Percentiles rank a stretch among this genome's conserved stretches.
Evolutionary conservation across 1,140 invertebrate genomes (phyloP).

Genomic region (Halictus rubicundus): DNA sequence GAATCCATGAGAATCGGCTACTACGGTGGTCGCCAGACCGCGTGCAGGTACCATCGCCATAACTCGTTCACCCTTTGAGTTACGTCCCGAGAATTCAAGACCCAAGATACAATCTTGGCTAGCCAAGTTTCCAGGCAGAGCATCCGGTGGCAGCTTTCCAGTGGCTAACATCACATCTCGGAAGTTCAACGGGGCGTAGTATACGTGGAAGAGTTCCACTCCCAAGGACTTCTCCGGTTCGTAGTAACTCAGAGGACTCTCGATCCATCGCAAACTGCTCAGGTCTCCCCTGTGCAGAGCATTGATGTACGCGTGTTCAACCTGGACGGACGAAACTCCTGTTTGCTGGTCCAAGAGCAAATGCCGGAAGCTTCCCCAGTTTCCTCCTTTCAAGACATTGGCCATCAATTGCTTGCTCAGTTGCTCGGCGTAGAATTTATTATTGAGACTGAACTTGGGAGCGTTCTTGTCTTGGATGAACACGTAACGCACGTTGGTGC

Average conservation of each 20-base stretch:
- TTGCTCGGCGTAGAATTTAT: slow-evolving; percentile 83
- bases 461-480: slow-evolving; percentile 85
- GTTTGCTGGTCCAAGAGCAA: slow-evolving; percentile 83
- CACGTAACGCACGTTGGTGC: slow-evolving; percentile 86
- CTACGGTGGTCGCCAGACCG: slow-evolving; percentile 93
- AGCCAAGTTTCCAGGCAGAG: slow-evolving; percentile 93
- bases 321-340: slow-evolving; percentile 83
- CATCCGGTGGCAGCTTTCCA: slow-evolving; percentile 96
- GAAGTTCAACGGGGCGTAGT: slow-evolving; percentile 98
- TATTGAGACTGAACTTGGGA: slow-evolving; percentile 83
- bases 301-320: slow-evolving; percentile 96
- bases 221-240: slow-evolving; percentile 75
- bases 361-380: slow-evolving; percentile 94
- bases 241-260: slow-evolving; percentile 88
- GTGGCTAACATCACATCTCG: slow-evolving; percentile 98
- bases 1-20: slow-evolving; percentile 91
- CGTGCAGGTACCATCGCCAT: slow-evolving; percentile 97
- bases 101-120: slow-evolving; percentile 96
- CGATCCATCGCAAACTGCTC: slow-evolving; percentile 95
- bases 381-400: slow-evolving; percentile 89
- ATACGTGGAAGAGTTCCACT: slow-evolving; percentile 90
- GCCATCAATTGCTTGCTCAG: slow-evolving; percentile 89
- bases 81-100: slow-evolving; percentile 94
- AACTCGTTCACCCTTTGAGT: slow-evolving; percentile 87
- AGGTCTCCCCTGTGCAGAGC: slow-evolving; percentile 94